A percentile compares a stretch with the other conserved stretches of the same genome.
These are phyloP conservation scores for Colius striatus DNA, from an alignment of 2,113 vertebrate species.

Conservation along the genomic window DNA sequence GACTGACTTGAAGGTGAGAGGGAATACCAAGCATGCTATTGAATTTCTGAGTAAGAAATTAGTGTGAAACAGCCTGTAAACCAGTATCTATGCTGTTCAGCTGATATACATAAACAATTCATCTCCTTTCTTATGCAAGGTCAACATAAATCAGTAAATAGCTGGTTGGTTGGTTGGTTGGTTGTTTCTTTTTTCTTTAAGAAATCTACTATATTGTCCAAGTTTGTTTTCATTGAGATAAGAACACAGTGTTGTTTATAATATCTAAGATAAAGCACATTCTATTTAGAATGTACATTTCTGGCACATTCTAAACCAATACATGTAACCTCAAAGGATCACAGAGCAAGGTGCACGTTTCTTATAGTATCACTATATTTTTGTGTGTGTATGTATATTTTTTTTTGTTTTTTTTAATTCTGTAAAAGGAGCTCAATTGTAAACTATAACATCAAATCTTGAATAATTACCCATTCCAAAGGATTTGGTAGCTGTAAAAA, in stretches of 20 bases:
- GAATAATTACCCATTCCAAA: slow-evolving; percentile 80
- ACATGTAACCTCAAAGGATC: not conserved
- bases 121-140: not conserved
- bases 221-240: not conserved
- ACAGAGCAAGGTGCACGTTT: not conserved
- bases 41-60: slow-evolving; percentile 10
- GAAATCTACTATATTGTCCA: not conserved
- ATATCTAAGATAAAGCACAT: slow-evolving; percentile 35
- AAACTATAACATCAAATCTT: slow-evolving; percentile 75
- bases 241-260: not conserved
- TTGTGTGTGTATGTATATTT: not conserved
- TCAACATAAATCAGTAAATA: not conserved
- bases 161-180: not conserved
- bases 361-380: not conserved
- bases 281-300: slow-evolving; percentile 50
- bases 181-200: accelerated
- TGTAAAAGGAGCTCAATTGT: slow-evolving; percentile 32
- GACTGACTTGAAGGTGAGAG: slow-evolving; percentile 10
- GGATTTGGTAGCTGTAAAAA: slow-evolving; percentile 79
- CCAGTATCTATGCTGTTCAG: not conserved
- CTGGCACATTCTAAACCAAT: slow-evolving; percentile 9
- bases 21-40: not conserved
- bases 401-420: not conserved
- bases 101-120: not conserved
- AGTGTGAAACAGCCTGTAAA: not conserved